Evolutionary conservation across 1,140 invertebrate genomes (phyloP).

Genomic region (Achatina immaculata): DNA sequence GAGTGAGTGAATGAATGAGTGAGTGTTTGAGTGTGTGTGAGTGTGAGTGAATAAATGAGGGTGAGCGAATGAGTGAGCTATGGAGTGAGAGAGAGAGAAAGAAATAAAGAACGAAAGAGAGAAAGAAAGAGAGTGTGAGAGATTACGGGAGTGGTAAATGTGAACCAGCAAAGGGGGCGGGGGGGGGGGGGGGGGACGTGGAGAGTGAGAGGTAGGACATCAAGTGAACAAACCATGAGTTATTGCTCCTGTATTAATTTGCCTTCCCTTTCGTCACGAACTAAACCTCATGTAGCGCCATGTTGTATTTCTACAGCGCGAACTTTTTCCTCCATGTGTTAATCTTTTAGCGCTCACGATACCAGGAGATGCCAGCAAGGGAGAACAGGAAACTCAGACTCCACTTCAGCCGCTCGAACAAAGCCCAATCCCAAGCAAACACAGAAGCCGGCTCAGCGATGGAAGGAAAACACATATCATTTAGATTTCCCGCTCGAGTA

Average conservation of each 20-base stretch:
- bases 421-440: constrained; percentile 23
- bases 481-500: constrained; percentile 39
- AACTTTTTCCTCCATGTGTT: constrained; percentile 3
- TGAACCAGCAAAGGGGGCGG: not conserved
- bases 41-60: no score
- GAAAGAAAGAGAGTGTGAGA: not conserved
- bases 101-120: not conserved
- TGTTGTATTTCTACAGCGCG: constrained; percentile 16
- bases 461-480: constrained; percentile 42
- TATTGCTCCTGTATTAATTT: constrained; percentile 1
- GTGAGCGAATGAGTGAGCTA: no score
- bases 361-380: not conserved
- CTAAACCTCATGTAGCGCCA: constrained; percentile 5
- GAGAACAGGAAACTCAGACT: constrained; percentile 27
- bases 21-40: no score
- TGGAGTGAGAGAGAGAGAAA: not conserved
- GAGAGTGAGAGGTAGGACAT: no score
- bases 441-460: constrained; percentile 28
- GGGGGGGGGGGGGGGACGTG: no score
- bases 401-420: constrained; percentile 17
- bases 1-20: no score
- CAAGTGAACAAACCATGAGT: not conserved
- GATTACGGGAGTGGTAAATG: not conserved
- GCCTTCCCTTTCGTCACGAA: not conserved
- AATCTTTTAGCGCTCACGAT: constrained; percentile 12